Base-by-base conservation (phyloP, 2,797 vertebrate species). In the Potorous gilbertii region DNA sequence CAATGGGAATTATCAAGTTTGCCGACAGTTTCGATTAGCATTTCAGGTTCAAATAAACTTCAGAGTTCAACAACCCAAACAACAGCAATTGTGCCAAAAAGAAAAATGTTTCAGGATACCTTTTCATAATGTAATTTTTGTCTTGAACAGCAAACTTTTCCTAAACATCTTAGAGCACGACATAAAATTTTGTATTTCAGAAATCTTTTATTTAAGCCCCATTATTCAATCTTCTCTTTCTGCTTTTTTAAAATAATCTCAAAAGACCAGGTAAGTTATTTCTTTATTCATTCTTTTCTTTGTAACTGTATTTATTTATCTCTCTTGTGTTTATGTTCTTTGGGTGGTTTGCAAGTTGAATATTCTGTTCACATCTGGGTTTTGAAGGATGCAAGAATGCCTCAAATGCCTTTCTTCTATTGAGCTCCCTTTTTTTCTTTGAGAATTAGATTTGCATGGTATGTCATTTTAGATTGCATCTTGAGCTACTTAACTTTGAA, bases 11-110 rank as follows among this genome's bases (percentile, higher is more conserved):
- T 98, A 98, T 97, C 96, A 96, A 96, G 96, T 95, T 95, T 96
- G 95, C 93, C 94, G 94, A 96, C 94, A 97, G 95, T 97, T 97
- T 97, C 97, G 92, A 98, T 98, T 97, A 97, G 94, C 91, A 0
- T 95, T 97, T 97, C 96, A 97, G 96, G 97, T 97, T 98, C 97
- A 98, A 97, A 95, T 96, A 98, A 95, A 97, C 98, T 97, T 95
- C 96, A 97, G 95, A 97, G 96, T 97, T 97, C 97, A 98, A 95
- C 74, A 96, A 96, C 40, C 21, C 40, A 87, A 50, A 87, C 40
- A 50, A 81, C 92, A 96, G 94, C 87, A 93, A 92, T 92, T 96
- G 96, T 93, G 46, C 34, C 62, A 95, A 97, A 91, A 96, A 94
- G 92, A 87, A 94, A 93, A 97, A 55, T 92, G 66, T 96, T 94